phyloP scores from a whole-genome alignment of 2,797 vertebrate genomes.

The Gila robusta region DNA sequence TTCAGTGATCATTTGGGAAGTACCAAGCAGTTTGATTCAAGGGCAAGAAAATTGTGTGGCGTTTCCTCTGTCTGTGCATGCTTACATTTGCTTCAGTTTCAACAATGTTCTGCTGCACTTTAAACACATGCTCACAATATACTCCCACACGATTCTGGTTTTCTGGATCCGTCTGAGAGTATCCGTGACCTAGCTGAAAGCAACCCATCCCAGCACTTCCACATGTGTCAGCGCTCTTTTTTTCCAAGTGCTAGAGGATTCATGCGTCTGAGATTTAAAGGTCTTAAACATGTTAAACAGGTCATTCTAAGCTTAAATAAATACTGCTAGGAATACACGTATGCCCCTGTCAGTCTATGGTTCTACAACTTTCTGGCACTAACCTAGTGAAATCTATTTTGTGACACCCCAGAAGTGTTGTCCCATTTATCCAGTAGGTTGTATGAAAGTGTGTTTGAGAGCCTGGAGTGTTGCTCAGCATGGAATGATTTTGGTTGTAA shows the following conservation, averaged over 20 bases:
- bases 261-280: slow-evolving; percentile 50
- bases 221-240: slow-evolving; percentile 40
- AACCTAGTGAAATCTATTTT: slow-evolving; percentile 43
- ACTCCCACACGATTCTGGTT: slow-evolving; percentile 22
- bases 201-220: slow-evolving; percentile 15
- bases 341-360: slow-evolving; percentile 14
- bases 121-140: slow-evolving; percentile 31
- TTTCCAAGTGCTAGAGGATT: slow-evolving; percentile 43
- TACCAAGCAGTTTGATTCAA: neutral
- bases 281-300: slow-evolving; percentile 56
- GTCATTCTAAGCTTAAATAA: slow-evolving; percentile 44
- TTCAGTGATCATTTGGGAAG: neutral
- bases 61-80: neutral
- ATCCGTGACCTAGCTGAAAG: slow-evolving; percentile 27
- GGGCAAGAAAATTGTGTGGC: neutral
- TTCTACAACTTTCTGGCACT: slow-evolving; percentile 10
- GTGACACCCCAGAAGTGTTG: slow-evolving; percentile 36
- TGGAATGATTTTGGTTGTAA: neutral
- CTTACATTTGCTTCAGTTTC: slow-evolving; percentile 27
- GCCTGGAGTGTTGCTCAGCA: slow-evolving; percentile 5
- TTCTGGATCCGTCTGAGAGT: slow-evolving; percentile 21
- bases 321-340: slow-evolving; percentile 21
- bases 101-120: slow-evolving; percentile 26
- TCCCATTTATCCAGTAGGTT: slow-evolving; percentile 44
- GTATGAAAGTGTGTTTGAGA: neutral